phyloP scores from a whole-genome alignment of 2,888 invertebrate species.

The Neoaliturus tenellus region DNA sequence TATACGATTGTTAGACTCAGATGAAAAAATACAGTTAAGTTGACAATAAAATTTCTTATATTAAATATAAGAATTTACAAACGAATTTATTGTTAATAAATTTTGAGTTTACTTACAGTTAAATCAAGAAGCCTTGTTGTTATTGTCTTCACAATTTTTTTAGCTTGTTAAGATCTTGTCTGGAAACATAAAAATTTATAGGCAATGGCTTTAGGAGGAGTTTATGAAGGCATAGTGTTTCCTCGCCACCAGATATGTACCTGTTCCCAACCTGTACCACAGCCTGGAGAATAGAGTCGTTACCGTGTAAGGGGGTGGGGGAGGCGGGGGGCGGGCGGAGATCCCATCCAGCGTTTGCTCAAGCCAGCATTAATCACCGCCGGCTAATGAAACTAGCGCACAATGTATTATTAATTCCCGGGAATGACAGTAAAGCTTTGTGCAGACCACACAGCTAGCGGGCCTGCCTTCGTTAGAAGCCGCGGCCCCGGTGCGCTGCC shows the following conservation, averaged over 20 bases:
- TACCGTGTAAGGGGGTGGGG: neutral
- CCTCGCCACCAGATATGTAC: neutral
- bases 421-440: constrained; percentile 55
- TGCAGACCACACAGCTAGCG: constrained; percentile 34
- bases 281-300: constrained; percentile 28
- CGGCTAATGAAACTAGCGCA: constrained; percentile 53
- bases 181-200: no score
- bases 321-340: neutral
- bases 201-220: no score
- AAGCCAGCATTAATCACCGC: constrained; percentile 41
- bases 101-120: no score
- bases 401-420: constrained; percentile 56
- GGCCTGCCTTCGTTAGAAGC: constrained; percentile 3
- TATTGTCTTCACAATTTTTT: no score
- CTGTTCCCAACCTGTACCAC: neutral
- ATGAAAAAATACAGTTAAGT: no score
- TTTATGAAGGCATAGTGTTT: no score
- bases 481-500: neutral
- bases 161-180: no score
- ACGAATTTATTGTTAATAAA: no score
- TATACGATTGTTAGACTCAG: no score
- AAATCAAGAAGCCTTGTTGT: no score
- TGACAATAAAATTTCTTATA: no score
- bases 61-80: no score
- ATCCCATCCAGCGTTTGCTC: constrained; percentile 27